Percentiles rank a stretch among this genome's conserved stretches.
These are phyloP conservation scores for Gorilla gorilla DNA, from an alignment of 2,113 vertebrate genomes.

Conservation along the genomic window DNA sequence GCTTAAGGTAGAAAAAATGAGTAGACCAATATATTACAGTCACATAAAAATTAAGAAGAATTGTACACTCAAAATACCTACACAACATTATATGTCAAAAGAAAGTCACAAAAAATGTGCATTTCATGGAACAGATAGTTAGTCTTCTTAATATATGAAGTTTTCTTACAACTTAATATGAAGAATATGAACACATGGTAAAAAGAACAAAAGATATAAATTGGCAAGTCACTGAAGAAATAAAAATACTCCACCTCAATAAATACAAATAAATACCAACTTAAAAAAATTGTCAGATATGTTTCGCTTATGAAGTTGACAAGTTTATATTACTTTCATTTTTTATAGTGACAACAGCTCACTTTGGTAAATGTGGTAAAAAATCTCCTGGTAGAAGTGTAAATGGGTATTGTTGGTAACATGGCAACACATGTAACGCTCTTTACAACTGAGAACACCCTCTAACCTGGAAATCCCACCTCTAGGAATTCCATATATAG, in stretches of 20 bases:
- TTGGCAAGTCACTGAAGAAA: neutral
- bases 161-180: neutral
- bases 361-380: neutral
- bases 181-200: neutral
- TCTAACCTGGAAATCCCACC: neutral
- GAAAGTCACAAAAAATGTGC: neutral
- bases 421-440: too few species aligned
- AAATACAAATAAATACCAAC: neutral
- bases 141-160: neutral
- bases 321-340: neutral
- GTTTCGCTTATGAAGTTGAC: neutral
- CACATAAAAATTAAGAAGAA: neutral
- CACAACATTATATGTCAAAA: neutral
- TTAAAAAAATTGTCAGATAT: neutral
- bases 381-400: neutral
- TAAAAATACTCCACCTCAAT: neutral
- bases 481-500: neutral
- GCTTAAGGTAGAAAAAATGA: neutral
- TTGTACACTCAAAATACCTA: neutral
- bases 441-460: neutral
- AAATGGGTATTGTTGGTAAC: neutral
- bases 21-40: neutral
- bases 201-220: slow-evolving; percentile 8
- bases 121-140: neutral
- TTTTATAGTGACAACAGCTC: neutral